Conservation (phyloP, 2,888 invertebrate genomes). For the Nephrocerus scutellatus region DNA sequence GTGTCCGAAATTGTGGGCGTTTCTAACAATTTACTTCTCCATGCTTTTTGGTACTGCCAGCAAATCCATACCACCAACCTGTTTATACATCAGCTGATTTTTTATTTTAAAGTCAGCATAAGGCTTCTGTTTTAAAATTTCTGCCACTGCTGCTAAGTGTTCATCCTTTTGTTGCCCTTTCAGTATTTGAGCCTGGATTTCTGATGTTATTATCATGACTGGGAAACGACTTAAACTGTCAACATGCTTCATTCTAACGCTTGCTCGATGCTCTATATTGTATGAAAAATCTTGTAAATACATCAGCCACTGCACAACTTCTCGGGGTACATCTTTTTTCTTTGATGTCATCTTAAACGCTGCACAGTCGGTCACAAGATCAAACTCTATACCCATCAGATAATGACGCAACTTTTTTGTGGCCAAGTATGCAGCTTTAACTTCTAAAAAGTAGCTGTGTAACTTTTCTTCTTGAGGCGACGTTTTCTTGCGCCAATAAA, state of each 20-base stretch:
- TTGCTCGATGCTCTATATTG: slow-evolving; percentile 21
- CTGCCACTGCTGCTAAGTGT: slow-evolving; percentile 10
- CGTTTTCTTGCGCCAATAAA: no score
- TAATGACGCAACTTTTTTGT: slow-evolving; percentile 27
- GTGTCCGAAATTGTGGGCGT: slow-evolving; percentile 15
- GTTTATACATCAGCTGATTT: slow-evolving; percentile 13
- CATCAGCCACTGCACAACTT: slow-evolving; percentile 20
- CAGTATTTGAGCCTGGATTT: slow-evolving; percentile 7
- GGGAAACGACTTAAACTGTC: slow-evolving; percentile 20
- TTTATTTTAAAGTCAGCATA: slow-evolving; percentile 14
- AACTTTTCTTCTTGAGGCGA: slow-evolving; percentile 9
- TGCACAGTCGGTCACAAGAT: slow-evolving; percentile 22
- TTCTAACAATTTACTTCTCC: slow-evolving; percentile 16
- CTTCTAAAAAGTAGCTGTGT: slow-evolving; percentile 25
- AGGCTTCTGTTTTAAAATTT: slow-evolving; percentile 8
- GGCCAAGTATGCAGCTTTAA: slow-evolving; percentile 22
- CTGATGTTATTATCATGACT: slow-evolving; percentile 10
- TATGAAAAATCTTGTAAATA: slow-evolving; percentile 23
- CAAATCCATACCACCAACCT: slow-evolving; percentile 9
- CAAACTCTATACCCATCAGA: slow-evolving; percentile 21
- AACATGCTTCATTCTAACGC: slow-evolving; percentile 17
- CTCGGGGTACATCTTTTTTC: slow-evolving; percentile 19
- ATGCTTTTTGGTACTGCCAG: slow-evolving; percentile 17
- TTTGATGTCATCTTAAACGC: slow-evolving; percentile 19
- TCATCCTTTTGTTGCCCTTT: slow-evolving; percentile 19